phyloP scores from a whole-genome alignment of 2,113 vertebrate genomes.

The Paramisgurnus dabryanus region DNA sequence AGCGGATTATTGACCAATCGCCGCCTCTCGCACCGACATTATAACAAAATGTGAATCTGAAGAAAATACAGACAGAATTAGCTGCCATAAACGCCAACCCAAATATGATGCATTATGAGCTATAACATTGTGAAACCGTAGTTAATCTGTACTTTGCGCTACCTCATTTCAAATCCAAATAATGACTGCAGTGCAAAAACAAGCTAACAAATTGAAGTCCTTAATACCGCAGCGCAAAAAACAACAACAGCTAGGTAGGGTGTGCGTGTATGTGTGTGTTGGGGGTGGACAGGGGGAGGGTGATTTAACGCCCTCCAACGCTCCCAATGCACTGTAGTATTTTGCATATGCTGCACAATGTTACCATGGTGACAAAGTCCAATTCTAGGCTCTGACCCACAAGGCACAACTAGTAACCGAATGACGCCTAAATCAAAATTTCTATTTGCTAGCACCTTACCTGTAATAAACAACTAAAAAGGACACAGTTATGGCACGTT shows the following conservation, averaged over 20 bases:
- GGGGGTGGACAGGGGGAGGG: constrained; percentile 24
- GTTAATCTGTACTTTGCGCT: background rate
- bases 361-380: constrained; percentile 81
- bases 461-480: no score
- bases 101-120: background rate
- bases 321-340: constrained; percentile 70
- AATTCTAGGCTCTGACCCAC: constrained; percentile 71
- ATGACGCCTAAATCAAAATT: constrained; percentile 17
- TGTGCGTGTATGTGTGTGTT: constrained; percentile 20
- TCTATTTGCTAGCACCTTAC: background rate
- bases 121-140: constrained; percentile 2
- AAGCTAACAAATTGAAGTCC: constrained; percentile 7
- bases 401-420: constrained; percentile 65
- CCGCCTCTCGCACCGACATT: constrained; percentile 65
- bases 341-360: constrained; percentile 76
- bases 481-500: no score
- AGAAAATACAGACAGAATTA: background rate
- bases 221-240: background rate
- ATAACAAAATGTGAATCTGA: constrained; percentile 64
- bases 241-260: constrained; percentile 23
- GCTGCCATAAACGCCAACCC: background rate
- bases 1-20: constrained; percentile 78
- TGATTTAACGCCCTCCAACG: constrained; percentile 61
- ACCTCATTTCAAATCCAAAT: background rate
- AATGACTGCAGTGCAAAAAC: background rate